Evolutionary conservation across 1,140 invertebrate species (phyloP), one percentile per base, ranked within the genome.

Genomic region (Cyrtorhinus lividipennis): DNA sequence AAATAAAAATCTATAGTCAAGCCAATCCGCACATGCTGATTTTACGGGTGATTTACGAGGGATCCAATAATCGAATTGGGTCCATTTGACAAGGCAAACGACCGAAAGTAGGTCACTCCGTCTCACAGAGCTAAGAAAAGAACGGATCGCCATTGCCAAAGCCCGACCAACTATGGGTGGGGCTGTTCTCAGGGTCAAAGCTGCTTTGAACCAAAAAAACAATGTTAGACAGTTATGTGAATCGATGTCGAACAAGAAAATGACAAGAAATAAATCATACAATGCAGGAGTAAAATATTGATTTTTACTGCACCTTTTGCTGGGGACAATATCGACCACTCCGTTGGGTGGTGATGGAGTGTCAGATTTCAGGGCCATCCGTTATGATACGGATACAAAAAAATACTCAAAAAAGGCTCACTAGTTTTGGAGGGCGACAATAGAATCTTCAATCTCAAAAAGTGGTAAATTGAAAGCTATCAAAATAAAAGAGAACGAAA

Each of bases 321-420:
- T 27, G 18, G 23, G 20, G 22, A 46, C 48, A 62, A 62, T 48
- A 62, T 62, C 53, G 46, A 62, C 61, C 46, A 62, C 38, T 46
- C 61, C 61, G 61, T 62, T 56, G 20, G 61, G 61, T 18, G 61
- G 61, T 24, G 61, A 56, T 23, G 27, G n/a, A 56, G 61, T 56
- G 53, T 62, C 61, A 30, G 45, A 56, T 62, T 62, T 62, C 46
- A 62, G 61, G 61, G 61, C 61, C 61, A 62, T 62, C 38, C 27
- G 30, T 27, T n/a, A 18, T n/a, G n/a, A n/a, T n/a, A n/a, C n/a
- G n/a, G n/a, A n/a, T n/a, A n/a, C n/a, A n/a, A n/a, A n/a, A n/a
- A n/a, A n/a, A n/a, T n/a, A n/a, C n/a, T n/a, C n/a, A n/a, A n/a
- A n/a, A n/a, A n/a, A n/a, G n/a, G n/a, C n/a, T n/a, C n/a, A n/a